Conservation (phyloP, 2,888 invertebrate species). For the Limnephilus lunatus region DNA sequence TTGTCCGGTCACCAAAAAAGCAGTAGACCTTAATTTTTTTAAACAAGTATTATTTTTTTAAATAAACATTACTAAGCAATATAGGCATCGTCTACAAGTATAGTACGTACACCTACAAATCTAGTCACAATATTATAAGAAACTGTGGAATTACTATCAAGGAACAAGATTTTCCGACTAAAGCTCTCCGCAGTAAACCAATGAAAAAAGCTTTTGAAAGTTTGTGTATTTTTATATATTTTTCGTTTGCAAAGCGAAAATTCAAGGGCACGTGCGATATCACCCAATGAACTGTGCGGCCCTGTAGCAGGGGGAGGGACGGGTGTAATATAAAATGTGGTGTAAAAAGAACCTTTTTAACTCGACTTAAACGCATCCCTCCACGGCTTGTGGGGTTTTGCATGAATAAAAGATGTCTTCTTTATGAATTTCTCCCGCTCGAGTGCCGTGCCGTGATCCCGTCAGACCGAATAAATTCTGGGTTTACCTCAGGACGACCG, state of each 20-base stretch:
- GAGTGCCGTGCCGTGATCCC: constrained; percentile 44
- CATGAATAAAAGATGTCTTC: constrained; percentile 64
- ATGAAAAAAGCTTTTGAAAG: background rate
- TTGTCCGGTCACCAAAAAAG: no score
- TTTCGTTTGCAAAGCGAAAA: background rate
- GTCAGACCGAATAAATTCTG: constrained; percentile 32
- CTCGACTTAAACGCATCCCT: constrained; percentile 62
- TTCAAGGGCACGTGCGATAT: background rate
- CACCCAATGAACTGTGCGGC: background rate
- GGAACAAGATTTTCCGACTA: background rate
- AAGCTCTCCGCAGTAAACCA: background rate
- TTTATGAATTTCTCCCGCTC: constrained; percentile 61
- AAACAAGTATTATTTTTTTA: no score
- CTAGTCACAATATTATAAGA: no score
- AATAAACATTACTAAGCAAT: no score
- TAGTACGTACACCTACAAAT: no score
- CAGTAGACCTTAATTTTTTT: no score
- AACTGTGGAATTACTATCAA: background rate
- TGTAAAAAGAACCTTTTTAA: constrained; percentile 61
- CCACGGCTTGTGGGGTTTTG: constrained; percentile 54
- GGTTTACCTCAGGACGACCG: constrained; percentile 34
- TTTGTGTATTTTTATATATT: background rate
- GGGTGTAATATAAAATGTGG: constrained; percentile 49
- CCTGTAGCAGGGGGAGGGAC: background rate
- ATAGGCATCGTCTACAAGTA: no score